Conservation (phyloP, 2,888 invertebrate genomes). For the Tubulanus polymorphus region DNA sequence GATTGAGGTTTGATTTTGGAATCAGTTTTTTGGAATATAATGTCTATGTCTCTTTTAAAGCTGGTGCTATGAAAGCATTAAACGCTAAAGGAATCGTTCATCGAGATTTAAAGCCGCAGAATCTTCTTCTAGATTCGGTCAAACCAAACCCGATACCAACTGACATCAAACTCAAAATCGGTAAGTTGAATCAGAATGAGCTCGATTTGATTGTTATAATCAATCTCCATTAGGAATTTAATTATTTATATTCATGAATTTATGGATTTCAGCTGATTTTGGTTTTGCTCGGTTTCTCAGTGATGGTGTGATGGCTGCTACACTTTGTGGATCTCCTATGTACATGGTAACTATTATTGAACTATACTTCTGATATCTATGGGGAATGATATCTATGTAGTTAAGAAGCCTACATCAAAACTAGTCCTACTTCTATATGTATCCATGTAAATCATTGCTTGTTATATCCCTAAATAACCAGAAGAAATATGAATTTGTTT, state of each 20-base stretch:
- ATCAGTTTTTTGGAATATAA: neutral
- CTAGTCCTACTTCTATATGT: too few species aligned
- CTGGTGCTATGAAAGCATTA: constrained; percentile 95
- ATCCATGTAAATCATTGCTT: too few species aligned
- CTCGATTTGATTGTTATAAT: neutral
- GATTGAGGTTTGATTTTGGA: constrained; percentile 1
- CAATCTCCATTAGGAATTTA: neutral
- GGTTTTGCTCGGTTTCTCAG: constrained; percentile 97
- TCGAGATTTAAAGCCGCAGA: constrained; percentile 98
- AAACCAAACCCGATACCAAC: constrained; percentile 68
- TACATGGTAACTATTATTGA: constrained; percentile 93
- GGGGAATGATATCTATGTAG: too few species aligned
- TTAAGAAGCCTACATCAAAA: too few species aligned
- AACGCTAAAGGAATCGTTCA: constrained; percentile 98
- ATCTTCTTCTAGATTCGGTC: constrained; percentile 84
- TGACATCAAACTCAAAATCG: constrained; percentile 92
- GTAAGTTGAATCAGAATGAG: constrained; percentile 56
- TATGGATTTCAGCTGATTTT: constrained; percentile 76
- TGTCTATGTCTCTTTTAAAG: constrained; percentile 60
- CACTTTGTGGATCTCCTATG: constrained; percentile 99
- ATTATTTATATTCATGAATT: neutral
- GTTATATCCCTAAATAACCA: too few species aligned
- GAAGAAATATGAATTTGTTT: too few species aligned
- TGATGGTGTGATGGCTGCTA: constrained; percentile 99
- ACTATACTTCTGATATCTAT: too few species aligned